phyloP scores from a whole-genome alignment of 2,888 invertebrate genomes.

The Tetragonisca angustula region DNA sequence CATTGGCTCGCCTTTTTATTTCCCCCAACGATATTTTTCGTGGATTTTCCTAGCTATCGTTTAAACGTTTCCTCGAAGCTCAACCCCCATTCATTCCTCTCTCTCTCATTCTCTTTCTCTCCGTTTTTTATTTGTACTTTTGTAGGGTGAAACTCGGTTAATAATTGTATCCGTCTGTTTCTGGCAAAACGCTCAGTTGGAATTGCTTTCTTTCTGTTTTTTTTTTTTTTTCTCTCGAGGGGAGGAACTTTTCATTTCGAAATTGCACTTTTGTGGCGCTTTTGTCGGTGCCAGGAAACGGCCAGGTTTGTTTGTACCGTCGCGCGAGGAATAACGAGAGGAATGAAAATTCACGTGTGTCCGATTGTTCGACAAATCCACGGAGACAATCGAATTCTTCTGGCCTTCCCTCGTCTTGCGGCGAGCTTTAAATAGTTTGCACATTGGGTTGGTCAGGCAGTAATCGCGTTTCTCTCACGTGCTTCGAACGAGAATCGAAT shows the following conservation, averaged over 20 bases:
- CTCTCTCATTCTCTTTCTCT: background rate
- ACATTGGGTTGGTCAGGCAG: too few species aligned
- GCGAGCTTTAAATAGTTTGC: background rate
- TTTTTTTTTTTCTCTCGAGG: background rate
- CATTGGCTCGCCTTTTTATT: slow-evolving; percentile 13
- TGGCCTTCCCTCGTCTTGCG: background rate
- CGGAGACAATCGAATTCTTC: background rate
- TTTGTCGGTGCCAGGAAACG: slow-evolving; percentile 32
- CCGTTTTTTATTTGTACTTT: background rate
- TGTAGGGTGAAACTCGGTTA: background rate
- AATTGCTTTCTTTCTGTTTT: background rate
- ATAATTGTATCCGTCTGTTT: slow-evolving; percentile 19
- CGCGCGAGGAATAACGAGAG: background rate
- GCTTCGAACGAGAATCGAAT: too few species aligned
- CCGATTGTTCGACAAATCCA: background rate
- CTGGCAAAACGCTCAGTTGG: background rate
- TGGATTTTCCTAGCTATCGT: slow-evolving; percentile 4
- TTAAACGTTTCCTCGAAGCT: slow-evolving; percentile 27
- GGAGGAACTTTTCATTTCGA: slow-evolving; percentile 23
- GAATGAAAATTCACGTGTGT: background rate
- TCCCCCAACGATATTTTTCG: background rate
- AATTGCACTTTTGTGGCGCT: slow-evolving; percentile 28
- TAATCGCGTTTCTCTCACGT: too few species aligned
- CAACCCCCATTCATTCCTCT: too few species aligned
- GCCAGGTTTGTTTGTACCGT: background rate